A percentile compares a stretch with the other conserved stretches of the same genome.
Evolutionary conservation across 2,888 invertebrate species (phyloP).

Genomic region (Helicoverpa assulta): DNA sequence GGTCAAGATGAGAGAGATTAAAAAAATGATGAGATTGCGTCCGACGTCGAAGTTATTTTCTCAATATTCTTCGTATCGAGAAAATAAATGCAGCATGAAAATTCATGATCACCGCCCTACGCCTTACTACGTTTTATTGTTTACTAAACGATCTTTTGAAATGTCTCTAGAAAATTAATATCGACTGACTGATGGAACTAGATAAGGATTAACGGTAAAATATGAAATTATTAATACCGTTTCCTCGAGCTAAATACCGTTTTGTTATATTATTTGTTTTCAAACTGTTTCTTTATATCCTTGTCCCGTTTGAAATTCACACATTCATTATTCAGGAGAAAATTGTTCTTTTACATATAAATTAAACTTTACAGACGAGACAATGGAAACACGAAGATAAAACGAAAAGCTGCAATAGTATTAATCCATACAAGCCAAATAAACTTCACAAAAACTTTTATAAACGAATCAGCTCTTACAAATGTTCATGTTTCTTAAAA

Average conservation of each 20-base stretch:
- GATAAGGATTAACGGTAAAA: not conserved
- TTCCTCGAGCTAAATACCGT: not conserved
- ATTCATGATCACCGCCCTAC: not conserved
- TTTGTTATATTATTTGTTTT: not conserved
- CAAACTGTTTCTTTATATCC: not conserved
- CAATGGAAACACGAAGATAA: not conserved
- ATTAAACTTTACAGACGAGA: not conserved
- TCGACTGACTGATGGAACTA: not conserved
- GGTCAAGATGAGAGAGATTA: not conserved
- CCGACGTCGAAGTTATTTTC: not conserved
- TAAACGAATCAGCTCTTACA: not conserved
- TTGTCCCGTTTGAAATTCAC: too few relatives aligned
- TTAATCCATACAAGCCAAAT: not conserved
- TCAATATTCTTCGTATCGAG: not conserved
- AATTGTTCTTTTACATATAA: not conserved
- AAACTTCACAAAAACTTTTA: not conserved
- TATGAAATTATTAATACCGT: constrained; percentile 2
- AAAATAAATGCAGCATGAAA: constrained; percentile 4
- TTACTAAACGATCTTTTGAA: constrained; percentile 10
- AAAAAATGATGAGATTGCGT: constrained; percentile 1
- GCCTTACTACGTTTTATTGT: constrained; percentile 15
- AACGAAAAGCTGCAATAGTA: not conserved
- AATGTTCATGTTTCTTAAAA: not conserved
- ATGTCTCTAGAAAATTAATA: constrained; percentile 1
- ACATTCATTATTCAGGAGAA: too few relatives aligned